Percentiles rank a stretch among this genome's conserved stretches.
Evolutionary conservation across 2,113 vertebrate species (phyloP).

Genomic region (Nerophis lumbriciformis): DNA sequence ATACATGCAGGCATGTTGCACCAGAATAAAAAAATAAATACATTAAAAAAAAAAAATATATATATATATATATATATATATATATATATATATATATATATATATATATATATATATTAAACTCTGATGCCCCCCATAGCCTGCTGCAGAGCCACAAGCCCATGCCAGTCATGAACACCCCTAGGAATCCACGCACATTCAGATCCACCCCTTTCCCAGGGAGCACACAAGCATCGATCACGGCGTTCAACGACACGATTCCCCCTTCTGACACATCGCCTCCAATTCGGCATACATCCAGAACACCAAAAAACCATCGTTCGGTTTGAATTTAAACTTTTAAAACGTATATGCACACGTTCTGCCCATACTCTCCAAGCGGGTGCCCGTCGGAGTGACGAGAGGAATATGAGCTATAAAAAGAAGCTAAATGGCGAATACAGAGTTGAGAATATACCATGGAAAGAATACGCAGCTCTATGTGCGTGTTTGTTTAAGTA

Average conservation of each 20-base stretch:
- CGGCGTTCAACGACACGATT: fast-evolving
- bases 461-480: too few relatives aligned
- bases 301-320: neutral
- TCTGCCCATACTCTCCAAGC: fast-evolving
- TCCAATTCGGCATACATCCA: slow-evolving; percentile 14
- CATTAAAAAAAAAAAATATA: too few relatives aligned
- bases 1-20: too few relatives aligned
- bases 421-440: too few relatives aligned
- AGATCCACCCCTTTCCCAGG: neutral
- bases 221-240: neutral
- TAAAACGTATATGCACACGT: neutral
- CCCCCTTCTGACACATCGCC: fast-evolving
- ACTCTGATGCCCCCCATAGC: neutral
- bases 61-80: too few relatives aligned
- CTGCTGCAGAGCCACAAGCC: too few relatives aligned
- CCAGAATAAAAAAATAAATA: too few relatives aligned
- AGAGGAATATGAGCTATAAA: too few relatives aligned
- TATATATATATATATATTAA: too few relatives aligned
- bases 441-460: too few relatives aligned
- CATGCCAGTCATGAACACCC: slow-evolving; percentile 18
- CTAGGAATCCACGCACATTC: neutral
- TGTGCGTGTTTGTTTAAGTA: neutral
- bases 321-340: slow-evolving; percentile 22
- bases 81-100: too few relatives aligned
- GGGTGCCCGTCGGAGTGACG: neutral